phyloP scores from a whole-genome alignment of 2,888 invertebrate genomes.

The Ochropleura plecta region DNA sequence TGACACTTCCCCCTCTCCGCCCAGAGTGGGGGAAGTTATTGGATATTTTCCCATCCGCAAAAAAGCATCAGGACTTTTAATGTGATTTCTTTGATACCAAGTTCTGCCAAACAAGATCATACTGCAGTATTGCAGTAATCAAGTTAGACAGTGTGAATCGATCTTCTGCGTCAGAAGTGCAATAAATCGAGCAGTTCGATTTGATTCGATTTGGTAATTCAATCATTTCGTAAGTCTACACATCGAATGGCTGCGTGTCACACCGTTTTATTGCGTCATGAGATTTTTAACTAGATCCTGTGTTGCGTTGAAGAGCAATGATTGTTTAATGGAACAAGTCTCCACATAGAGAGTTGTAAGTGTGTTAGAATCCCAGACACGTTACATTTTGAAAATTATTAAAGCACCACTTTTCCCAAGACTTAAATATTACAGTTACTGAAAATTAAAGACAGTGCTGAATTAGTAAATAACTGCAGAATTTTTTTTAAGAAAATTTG shows the following conservation, averaged over 20 bases:
- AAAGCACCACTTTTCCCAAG: background rate
- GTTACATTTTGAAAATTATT: background rate
- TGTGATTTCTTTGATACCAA: background rate
- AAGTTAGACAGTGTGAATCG: conserved; percentile 25
- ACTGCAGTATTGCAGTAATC: conserved; percentile 12
- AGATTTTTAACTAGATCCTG: background rate
- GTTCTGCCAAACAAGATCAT: background rate
- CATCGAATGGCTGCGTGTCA: conserved; percentile 35
- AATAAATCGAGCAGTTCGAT: conserved; percentile 63
- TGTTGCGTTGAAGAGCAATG: background rate
- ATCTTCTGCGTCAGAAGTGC: conserved; percentile 47
- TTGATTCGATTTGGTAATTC: conserved; percentile 66
- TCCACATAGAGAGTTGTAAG: background rate
- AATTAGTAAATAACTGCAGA: background rate
- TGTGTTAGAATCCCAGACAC: background rate
- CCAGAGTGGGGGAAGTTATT: too few relatives aligned
- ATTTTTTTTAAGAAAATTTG: background rate
- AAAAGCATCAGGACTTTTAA: background rate
- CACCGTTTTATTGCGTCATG: conserved; percentile 41
- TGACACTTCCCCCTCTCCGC: too few relatives aligned
- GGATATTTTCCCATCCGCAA: too few relatives aligned
- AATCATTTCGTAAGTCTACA: conserved; percentile 61
- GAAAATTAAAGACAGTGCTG: background rate
- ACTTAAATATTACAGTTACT: background rate
- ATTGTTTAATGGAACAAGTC: background rate